phyloP scores from a whole-genome alignment of 2,888 invertebrate species.

The Deilephila elpenor region DNA sequence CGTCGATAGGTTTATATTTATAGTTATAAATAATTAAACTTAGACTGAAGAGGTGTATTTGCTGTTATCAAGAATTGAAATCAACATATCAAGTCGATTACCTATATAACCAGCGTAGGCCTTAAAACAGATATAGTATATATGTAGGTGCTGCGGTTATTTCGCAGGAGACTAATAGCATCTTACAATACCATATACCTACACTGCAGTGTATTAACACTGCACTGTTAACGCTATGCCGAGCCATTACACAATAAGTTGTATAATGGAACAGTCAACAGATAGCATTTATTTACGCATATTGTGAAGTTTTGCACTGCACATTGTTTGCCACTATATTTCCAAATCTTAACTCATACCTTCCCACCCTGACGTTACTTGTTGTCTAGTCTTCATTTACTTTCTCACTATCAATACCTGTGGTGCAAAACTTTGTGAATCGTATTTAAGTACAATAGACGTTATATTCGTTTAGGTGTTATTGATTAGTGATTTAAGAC shows the following conservation, averaged over 20 bases:
- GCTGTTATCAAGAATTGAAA: neutral
- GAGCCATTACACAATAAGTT: too few species aligned
- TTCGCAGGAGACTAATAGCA: too few species aligned
- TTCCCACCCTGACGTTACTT: neutral
- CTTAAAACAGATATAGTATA: neutral
- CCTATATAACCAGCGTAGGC: neutral
- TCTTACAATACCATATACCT: too few species aligned
- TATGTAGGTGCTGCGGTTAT: too few species aligned
- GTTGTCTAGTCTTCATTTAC: neutral
- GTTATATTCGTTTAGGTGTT: neutral
- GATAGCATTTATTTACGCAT: slow-evolving; percentile 9
- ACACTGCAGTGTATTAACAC: too few species aligned
- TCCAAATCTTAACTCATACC: neutral
- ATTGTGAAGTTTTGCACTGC: slow-evolving; percentile 15
- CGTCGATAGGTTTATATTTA: neutral
- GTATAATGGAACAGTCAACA: neutral
- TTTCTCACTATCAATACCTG: too few species aligned
- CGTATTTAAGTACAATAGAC: slow-evolving; percentile 6
- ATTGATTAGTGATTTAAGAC: neutral
- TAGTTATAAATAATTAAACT: too few species aligned
- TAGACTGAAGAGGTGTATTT: too few species aligned
- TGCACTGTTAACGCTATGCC: too few species aligned
- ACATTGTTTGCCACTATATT: neutral
- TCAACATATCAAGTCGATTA: neutral
- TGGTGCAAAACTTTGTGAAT: neutral